Evolutionary conservation across 2,113 vertebrate species (phyloP).

Genomic region (Stegostoma tigrinum): DNA sequence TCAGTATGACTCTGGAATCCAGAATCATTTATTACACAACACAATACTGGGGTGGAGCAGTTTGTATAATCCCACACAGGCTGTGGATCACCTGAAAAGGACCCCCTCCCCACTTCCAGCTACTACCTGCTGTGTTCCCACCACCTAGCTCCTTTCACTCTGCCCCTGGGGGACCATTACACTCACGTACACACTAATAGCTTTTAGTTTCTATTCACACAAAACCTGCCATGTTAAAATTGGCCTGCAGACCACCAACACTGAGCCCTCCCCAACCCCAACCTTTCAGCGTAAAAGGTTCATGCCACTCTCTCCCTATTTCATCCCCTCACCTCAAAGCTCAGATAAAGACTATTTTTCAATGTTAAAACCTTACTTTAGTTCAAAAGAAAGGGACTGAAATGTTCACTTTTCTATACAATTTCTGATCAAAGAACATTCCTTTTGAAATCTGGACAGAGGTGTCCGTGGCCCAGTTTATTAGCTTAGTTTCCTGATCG

Average conservation of each 20-base stretch:
- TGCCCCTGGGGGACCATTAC: constrained; percentile 33
- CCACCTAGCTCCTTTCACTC: constrained; percentile 41
- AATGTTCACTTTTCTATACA: constrained; percentile 21
- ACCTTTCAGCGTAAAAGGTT: not conserved
- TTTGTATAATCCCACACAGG: constrained; percentile 32
- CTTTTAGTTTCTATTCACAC: constrained; percentile 41
- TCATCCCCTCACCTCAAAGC: not conserved
- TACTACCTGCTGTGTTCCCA: constrained; percentile 42
- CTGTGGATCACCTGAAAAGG: constrained; percentile 33
- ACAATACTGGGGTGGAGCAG: constrained; percentile 21
- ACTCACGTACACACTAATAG: constrained; percentile 38
- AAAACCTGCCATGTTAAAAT: constrained; percentile 26
- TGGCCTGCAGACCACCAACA: constrained; percentile 32
- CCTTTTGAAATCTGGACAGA: constrained; percentile 4
- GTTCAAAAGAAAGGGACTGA: not conserved
- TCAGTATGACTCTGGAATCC: not conserved
- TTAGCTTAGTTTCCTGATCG: not conserved
- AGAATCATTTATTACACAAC: constrained; percentile 30
- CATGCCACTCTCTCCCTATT: not conserved
- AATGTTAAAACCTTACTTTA: constrained; percentile 19
- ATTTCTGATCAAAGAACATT: not conserved
- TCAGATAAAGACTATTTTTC: constrained; percentile 13
- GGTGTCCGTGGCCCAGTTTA: not conserved
- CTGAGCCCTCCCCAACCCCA: constrained; percentile 25
- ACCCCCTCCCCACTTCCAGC: not conserved